A percentile compares a stretch with the other conserved stretches of the same genome.
Evolutionary conservation across 2,797 vertebrate species (phyloP).

Genomic region (Okamejei kenojei): DNA sequence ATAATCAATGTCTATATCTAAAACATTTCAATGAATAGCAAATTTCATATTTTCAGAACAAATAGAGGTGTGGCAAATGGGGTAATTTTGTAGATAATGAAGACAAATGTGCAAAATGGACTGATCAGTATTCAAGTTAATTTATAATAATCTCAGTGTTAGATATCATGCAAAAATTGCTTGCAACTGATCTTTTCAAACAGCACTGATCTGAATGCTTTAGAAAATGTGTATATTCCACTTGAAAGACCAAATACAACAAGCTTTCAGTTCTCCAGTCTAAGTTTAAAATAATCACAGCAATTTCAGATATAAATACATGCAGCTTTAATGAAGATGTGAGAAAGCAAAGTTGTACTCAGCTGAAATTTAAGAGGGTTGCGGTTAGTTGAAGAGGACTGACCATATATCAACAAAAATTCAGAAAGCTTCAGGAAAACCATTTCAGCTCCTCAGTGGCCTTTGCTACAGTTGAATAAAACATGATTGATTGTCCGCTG

Average conservation of each 20-base stretch:
- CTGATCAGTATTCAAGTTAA: background rate
- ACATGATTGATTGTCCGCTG: background rate
- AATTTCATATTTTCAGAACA: background rate
- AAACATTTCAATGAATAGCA: background rate
- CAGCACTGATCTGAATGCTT: background rate
- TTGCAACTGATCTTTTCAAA: background rate
- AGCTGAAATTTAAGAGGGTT: background rate
- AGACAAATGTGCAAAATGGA: too few species aligned
- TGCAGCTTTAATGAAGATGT: background rate
- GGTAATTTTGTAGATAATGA: background rate
- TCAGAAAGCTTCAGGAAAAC: background rate
- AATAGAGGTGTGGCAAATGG: background rate
- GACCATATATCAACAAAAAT: background rate
- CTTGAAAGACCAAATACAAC: constrained; percentile 7
- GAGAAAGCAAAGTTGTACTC: background rate
- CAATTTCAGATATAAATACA: background rate
- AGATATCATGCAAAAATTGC: background rate
- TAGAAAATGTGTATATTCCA: background rate
- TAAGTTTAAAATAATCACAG: background rate
- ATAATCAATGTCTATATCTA: background rate
- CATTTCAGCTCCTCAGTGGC: background rate
- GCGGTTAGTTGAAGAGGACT: background rate
- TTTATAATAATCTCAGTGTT: background rate
- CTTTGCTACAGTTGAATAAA: background rate
- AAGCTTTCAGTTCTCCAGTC: background rate